A percentile compares a stretch with the other conserved stretches of the same genome.
Conservation (phyloP, 2,888 invertebrate species). For the Agonopterix subpropinquella region DNA sequence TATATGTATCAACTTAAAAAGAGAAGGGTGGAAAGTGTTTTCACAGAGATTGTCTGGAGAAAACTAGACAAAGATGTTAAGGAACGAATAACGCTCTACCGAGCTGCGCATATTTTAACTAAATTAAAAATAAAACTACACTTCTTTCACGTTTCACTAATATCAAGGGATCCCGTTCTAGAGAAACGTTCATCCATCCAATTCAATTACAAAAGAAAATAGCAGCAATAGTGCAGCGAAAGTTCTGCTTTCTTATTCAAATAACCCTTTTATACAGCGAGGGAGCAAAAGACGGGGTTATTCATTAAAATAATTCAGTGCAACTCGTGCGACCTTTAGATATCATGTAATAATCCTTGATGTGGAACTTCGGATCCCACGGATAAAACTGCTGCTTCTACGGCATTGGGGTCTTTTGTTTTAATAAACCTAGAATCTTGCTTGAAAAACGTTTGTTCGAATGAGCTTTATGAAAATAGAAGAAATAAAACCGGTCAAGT, state of each 20-base stretch:
- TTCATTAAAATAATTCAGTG: conserved; percentile 62
- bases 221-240: conserved; percentile 33
- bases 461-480: no score
- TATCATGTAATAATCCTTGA: no score
- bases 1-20: not conserved
- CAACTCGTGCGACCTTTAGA: conserved; percentile 24
- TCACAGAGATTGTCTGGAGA: not conserved
- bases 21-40: not conserved
- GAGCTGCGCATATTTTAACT: conserved; percentile 2
- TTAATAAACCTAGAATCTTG: no score
- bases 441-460: no score
- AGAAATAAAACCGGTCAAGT: no score
- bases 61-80: not conserved
- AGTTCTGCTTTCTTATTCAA: conserved; percentile 66
- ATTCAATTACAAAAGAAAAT: conserved; percentile 67
- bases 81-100: not conserved
- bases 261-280: conserved; percentile 47
- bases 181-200: conserved; percentile 45
- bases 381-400: no score
- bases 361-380: no score
- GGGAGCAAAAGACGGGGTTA: conserved; percentile 53
- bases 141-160: conserved; percentile 13
- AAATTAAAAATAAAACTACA: conserved; percentile 10
- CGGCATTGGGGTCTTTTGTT: no score
- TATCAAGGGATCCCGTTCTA: conserved; percentile 29